phyloP scores from a whole-genome alignment of 2,888 invertebrate genomes.

The Lasioglossum oenotherae region DNA sequence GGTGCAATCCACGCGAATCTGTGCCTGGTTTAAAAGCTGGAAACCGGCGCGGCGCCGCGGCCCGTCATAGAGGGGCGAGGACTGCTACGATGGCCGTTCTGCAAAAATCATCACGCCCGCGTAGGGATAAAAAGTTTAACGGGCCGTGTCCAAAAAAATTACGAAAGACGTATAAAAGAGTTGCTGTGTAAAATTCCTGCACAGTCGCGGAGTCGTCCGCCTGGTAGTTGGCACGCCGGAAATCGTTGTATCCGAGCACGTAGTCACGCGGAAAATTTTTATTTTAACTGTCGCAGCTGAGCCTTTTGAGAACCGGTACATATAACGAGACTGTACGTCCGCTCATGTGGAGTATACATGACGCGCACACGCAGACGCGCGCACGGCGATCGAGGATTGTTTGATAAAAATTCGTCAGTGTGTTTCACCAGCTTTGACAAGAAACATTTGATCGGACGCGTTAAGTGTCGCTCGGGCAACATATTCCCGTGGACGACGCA shows the following conservation, averaged over 20 bases:
- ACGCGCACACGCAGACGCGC: background rate
- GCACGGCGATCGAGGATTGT: background rate
- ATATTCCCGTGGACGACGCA: background rate
- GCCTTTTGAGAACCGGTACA: background rate
- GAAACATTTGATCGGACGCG: background rate
- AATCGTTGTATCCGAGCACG: conserved; percentile 18
- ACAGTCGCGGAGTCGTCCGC: background rate
- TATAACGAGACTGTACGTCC: background rate
- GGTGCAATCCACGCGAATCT: conserved; percentile 37
- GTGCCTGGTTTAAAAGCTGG: conserved; percentile 48
- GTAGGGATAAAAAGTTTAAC: conserved; percentile 44
- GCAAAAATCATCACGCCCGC: conserved; percentile 56
- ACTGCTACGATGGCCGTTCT: conserved; percentile 23
- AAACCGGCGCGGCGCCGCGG: background rate
- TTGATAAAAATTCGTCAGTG: background rate
- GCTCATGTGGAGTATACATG: background rate
- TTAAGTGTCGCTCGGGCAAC: background rate
- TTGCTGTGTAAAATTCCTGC: background rate
- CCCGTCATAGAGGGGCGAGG: background rate
- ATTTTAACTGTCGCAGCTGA: background rate
- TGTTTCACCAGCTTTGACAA: background rate
- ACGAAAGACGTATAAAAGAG: conserved; percentile 24
- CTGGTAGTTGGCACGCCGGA: background rate
- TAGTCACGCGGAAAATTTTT: conserved; percentile 26
- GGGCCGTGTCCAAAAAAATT: conserved; percentile 40